A percentile compares a stretch with the other conserved stretches of the same genome.
Conservation (phyloP, 2,797 vertebrate species). For the Melanotaenia boesemani region DNA sequence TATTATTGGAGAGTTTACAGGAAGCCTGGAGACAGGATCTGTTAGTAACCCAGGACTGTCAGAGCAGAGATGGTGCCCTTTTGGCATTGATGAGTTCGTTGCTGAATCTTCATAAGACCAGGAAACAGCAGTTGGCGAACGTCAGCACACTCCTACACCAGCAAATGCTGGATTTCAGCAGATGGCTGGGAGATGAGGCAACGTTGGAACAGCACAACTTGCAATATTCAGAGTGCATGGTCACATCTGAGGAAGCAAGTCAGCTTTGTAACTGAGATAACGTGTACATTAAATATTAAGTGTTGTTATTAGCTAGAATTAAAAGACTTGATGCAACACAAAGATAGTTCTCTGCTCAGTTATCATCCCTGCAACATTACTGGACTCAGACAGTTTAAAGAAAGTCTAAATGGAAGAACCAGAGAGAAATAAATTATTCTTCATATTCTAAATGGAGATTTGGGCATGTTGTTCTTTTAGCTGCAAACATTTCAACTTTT, state of each 20-base stretch:
- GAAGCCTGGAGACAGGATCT: conserved; percentile 52
- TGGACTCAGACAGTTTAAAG: too few species aligned
- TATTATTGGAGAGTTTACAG: conserved; percentile 37
- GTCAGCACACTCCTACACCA: conserved; percentile 34
- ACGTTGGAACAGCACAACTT: not conserved
- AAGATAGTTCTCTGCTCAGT: not conserved
- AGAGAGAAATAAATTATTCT: too few species aligned
- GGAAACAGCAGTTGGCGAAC: conserved; percentile 21
- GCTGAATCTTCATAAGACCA: conserved; percentile 27
- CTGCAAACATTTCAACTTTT: too few species aligned
- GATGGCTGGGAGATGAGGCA: conserved; percentile 48
- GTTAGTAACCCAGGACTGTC: not conserved
- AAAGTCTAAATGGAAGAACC: too few species aligned
- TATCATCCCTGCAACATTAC: not conserved
- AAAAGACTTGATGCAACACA: not conserved
- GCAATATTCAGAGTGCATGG: not conserved
- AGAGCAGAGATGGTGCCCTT: conserved; percentile 16
- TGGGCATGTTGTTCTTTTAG: too few species aligned
- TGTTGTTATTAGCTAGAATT: not conserved
- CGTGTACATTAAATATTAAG: not conserved
- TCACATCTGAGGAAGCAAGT: not conserved
- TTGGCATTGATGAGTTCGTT: conserved; percentile 1
- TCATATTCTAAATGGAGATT: too few species aligned
- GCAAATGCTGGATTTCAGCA: conserved; percentile 58
- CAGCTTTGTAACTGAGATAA: not conserved